Base-by-base conservation (phyloP, 2,113 vertebrate genomes). In the Stegastes partitus region DNA sequence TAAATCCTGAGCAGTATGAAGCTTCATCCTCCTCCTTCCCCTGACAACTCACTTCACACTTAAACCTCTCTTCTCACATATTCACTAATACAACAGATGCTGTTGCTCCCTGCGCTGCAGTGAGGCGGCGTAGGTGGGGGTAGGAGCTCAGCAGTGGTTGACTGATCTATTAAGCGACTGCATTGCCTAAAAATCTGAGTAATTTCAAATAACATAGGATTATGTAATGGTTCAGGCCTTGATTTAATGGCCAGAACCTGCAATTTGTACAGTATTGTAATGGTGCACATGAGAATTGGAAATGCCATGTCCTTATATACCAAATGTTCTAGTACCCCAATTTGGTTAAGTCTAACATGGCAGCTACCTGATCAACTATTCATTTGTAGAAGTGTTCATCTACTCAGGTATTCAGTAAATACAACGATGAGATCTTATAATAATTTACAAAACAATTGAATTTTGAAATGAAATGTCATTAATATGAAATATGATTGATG, bases 1-100 rank as follows among this genome's bases (percentile, higher is more conserved):
- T 85, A 77, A 89, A 86, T 79, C 58, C 82, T 84, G 80, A 84
- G 80, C 65, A 74, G 73, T 26, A 79, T 57, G 68, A 88, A 82
- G 69, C 77, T 74, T 81, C 79, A 53, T 70, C 77, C 57, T 53
- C 77, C 57, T 53, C 28, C 31, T 19, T 56, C 31, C 19, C 58
- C 61, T 87, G 45, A 67, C 39, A 63, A 57, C 39, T 72, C 53
- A 45, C 16, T 61, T 42, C 44, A 62, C 50, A 64, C 59, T 75
- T 34, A 68, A 58, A 73, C 47, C 28, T 72, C 57, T 77, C 59
- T 71, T 79, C 37, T 62, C 54, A 65, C 56, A 73, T 64, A 28
- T 71, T 76, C 77, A 81, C 62, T 69, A 84, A 78, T 69, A 73
- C 57, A 72, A 73, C 74, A 82, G 72, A 86, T 77, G 61, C 77